These are phyloP conservation scores for Lepidothrix coronata DNA, from an alignment of 2,113 vertebrate genomes.

Conservation along the genomic window DNA sequence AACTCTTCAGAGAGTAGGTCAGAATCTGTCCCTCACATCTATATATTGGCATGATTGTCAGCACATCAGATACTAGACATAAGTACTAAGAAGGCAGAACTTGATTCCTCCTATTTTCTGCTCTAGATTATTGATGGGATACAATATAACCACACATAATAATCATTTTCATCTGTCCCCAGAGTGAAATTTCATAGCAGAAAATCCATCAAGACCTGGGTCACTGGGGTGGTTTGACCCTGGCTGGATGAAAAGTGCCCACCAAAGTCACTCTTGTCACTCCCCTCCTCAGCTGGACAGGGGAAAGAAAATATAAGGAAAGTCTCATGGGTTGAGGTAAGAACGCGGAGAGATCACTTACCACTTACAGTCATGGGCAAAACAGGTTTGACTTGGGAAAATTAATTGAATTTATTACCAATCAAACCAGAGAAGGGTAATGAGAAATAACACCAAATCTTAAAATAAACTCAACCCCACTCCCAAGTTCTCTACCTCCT, in stretches of 20 bases:
- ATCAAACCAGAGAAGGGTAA: neutral
- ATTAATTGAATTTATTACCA: neutral
- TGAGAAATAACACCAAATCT: neutral
- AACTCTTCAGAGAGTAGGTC: neutral
- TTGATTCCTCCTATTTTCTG: neutral
- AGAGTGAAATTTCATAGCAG: neutral
- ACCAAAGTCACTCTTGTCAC: neutral
- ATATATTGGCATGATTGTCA: neutral
- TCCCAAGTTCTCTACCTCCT: neutral
- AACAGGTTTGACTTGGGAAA: neutral
- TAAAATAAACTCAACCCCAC: neutral
- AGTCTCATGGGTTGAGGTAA: accelerated
- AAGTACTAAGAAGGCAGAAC: neutral
- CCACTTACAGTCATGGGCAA: neutral
- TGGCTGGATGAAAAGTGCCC: neutral
- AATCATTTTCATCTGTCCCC: neutral
- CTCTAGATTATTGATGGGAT: neutral
- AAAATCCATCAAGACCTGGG: neutral
- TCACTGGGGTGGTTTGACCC: neutral
- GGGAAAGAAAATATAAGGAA: neutral
- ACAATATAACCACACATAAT: neutral
- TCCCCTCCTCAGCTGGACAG: neutral
- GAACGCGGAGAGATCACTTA: neutral
- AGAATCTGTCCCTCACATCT: neutral
- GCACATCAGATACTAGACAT: neutral